phyloP scores from a whole-genome alignment of 2,797 vertebrate genomes.

The Gephyroberyx darwinii region DNA sequence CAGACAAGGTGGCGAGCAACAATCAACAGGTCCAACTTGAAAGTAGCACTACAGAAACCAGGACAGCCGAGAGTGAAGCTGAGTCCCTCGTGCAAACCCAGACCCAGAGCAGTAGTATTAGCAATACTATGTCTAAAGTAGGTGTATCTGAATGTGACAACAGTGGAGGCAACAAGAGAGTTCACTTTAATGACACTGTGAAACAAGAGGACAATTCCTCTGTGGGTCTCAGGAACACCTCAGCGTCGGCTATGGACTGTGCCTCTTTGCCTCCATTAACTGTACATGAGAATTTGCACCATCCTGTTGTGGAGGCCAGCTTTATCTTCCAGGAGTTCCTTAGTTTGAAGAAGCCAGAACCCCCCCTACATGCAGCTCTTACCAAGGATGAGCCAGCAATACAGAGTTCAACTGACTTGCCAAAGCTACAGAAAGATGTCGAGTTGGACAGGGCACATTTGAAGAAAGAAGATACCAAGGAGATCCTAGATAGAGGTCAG shows the following conservation, averaged over 20 bases:
- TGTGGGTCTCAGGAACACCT: conserved; percentile 39
- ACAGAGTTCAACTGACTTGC: conserved; percentile 13
- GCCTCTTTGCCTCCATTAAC: conserved; percentile 82
- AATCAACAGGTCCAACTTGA: conserved; percentile 76
- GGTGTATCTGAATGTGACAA: conserved; percentile 53
- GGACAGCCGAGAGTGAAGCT: conserved; percentile 36
- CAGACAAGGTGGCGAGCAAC: conserved; percentile 41
- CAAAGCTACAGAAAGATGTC: conserved; percentile 34
- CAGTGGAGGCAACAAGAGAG: conserved; percentile 60
- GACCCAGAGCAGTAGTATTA: conserved; percentile 35
- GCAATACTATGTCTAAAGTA: conserved; percentile 53
- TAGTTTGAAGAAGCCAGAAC: conserved; percentile 58
- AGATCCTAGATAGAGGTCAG: conserved; percentile 31
- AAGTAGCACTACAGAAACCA: conserved; percentile 44
- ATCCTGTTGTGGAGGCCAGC: conserved; percentile 82
- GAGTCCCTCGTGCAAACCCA: conserved; percentile 26
- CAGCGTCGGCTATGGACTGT: conserved; percentile 53
- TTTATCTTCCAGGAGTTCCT: conserved; percentile 77
- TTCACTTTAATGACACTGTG: conserved; percentile 69
- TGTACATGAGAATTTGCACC: conserved; percentile 79
- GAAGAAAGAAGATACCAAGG: conserved; percentile 10
- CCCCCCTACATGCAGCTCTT: conserved; percentile 23
- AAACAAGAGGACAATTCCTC: conserved; percentile 45
- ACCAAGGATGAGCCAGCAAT: conserved; percentile 40
- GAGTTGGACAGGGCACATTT: conserved; percentile 18